phyloP scores from a whole-genome alignment of 2,888 invertebrate genomes.

The Sesamia inferens region DNA sequence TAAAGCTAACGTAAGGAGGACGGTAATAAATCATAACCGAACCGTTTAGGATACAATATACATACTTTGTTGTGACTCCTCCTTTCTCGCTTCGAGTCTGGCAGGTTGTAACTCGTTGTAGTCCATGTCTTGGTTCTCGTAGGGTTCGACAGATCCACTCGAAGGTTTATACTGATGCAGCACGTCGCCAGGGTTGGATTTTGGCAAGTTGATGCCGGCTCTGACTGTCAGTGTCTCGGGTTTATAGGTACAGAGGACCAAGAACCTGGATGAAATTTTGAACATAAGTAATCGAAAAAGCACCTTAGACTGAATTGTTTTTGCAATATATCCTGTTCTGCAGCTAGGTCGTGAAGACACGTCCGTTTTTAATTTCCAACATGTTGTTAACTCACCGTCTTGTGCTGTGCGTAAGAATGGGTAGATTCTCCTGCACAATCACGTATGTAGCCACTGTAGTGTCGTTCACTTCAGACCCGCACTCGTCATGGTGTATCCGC shows the following conservation, averaged over 20 bases:
- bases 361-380: background rate
- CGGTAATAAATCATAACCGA: slow-evolving; percentile 34
- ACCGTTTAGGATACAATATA: slow-evolving; percentile 39
- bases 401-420: slow-evolving; percentile 95
- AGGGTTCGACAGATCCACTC: slow-evolving; percentile 84
- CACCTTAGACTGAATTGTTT: too few species aligned
- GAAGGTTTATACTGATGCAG: slow-evolving; percentile 83
- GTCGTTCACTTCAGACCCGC: slow-evolving; percentile 94
- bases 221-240: slow-evolving; percentile 95
- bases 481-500: slow-evolving; percentile 93
- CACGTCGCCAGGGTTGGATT: slow-evolving; percentile 88
- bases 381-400: slow-evolving; percentile 84
- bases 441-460: slow-evolving; percentile 95
- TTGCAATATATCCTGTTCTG: background rate
- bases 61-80: slow-evolving; percentile 81
- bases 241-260: slow-evolving; percentile 95
- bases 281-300: background rate
- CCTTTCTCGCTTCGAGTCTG: slow-evolving; percentile 83
- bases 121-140: slow-evolving; percentile 81
- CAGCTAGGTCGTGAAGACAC: background rate
- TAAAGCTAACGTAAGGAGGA: slow-evolving; percentile 34
- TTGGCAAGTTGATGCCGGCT: slow-evolving; percentile 93
- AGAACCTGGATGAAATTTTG: slow-evolving; percentile 89
- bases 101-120: slow-evolving; percentile 87
- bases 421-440: slow-evolving; percentile 95